Base-by-base conservation (phyloP, 2,888 invertebrate genomes). In the Platycnemis pennipes region DNA sequence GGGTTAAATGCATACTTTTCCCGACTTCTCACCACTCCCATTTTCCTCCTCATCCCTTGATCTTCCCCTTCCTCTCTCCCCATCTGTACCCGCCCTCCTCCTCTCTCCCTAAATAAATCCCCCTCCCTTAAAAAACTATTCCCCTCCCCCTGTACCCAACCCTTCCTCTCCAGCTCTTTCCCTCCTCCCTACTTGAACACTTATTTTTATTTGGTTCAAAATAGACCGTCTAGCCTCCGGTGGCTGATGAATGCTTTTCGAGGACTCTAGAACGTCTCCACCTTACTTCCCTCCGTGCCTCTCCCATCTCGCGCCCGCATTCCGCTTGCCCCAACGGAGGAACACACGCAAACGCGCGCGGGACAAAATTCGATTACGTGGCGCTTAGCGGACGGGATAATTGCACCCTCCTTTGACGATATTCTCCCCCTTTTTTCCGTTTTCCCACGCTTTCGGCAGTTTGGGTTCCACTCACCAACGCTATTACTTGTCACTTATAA, bases 181-280 rank as follows among this genome's bases (percentile, higher is more conserved):
- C 37, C n/a, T 77, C 77, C 77, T 77, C 77, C 16, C 77, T 77
- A 77, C 77, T 77, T 77, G 77, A 77, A 77, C 77, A 37, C 77
- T 77, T 77, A 77, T 77, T 77, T 77, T 77, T 77, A 77, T 77
- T 77, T 77, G 77, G 77, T 77, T 77, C 77, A 77, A 77, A 77
- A 77, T 77, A 77, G 77, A 77, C 31, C 77, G 77, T 77, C 77
- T 77, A 77, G 77, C 77, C 77, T 77, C 77, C 77, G 26, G 37
- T 77, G 31, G 77, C 77, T 77, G 77, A 77, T 77, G 77, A 77
- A 77, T 77, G 77, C 77, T 77, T 77, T 77, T 5, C 77, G 77
- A 77, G 77, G 77, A 77, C 77, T 77, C 77, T 77, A 31, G 37
- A 31, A 77, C 77, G 77, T 77, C 77, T 77, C 37, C 69, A 77